Evolutionary conservation across 92 coral and sea anemone species (phyloP).

Genomic region (Epizoanthus scotinus): DNA sequence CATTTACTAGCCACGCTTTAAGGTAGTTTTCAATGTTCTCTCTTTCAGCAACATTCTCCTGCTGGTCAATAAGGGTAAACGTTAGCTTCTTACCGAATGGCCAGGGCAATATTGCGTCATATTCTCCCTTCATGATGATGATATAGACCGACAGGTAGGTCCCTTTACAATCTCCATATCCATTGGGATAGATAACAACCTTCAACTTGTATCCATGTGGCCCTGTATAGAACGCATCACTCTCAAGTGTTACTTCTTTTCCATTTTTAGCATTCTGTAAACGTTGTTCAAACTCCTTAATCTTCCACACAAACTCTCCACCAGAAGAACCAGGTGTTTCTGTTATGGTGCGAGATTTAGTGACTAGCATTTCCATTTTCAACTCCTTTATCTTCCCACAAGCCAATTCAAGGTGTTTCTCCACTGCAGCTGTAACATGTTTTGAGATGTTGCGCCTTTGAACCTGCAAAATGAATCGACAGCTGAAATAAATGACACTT

Average conservation of each 20-base stretch:
- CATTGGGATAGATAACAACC: neutral
- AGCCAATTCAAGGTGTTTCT: too few relatives aligned
- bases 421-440: too few relatives aligned
- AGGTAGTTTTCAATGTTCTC: neutral
- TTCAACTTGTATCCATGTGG: neutral
- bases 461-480: too few relatives aligned
- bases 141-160: neutral
- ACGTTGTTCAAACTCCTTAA: neutral
- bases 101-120: too few relatives aligned
- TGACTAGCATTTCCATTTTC: too few relatives aligned
- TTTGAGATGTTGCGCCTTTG: too few relatives aligned
- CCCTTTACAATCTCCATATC: neutral
- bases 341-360: too few relatives aligned
- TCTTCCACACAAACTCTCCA: neutral
- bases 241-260: neutral
- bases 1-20: neutral
- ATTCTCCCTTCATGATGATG: neutral
- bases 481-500: too few relatives aligned
- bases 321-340: too few relatives aligned
- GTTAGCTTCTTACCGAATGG: neutral
- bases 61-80: neutral
- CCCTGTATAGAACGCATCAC: neutral
- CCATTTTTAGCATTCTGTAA: neutral
- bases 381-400: too few relatives aligned
- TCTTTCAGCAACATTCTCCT: neutral